Conservation (phyloP, 1,140 invertebrate species). For the Drosophila micromelanica region DNA sequence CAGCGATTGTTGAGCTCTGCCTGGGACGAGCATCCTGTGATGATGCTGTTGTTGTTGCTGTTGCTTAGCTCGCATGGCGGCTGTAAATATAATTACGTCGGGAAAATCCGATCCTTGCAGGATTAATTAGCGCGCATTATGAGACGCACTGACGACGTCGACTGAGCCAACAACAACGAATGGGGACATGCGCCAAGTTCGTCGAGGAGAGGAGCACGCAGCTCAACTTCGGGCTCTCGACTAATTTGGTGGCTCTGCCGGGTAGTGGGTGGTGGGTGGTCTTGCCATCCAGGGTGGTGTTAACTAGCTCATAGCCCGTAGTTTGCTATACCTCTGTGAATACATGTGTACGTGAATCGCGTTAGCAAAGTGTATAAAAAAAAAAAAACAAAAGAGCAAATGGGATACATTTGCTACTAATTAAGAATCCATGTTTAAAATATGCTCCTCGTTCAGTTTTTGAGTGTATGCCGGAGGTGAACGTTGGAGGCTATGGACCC, state of each 20-base stretch:
- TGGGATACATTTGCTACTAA: slow-evolving; percentile 80
- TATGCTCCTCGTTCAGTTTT: slow-evolving; percentile 59
- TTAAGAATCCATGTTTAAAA: slow-evolving; percentile 84
- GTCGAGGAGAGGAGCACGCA: slow-evolving; percentile 44
- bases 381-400: slow-evolving; percentile 50
- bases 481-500: slow-evolving; percentile 11
- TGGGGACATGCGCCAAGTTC: slow-evolving; percentile 14
- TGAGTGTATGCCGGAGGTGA: slow-evolving; percentile 30
- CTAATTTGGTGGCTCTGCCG: slow-evolving; percentile 42
- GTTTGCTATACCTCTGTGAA: slow-evolving; percentile 34
- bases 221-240: slow-evolving; percentile 37
- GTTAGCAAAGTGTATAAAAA: slow-evolving; percentile 53
- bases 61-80: slow-evolving; percentile 67
- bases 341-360: slow-evolving; percentile 55
- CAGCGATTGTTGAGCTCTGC: slow-evolving; percentile 28
- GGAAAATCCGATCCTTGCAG: slow-evolving; percentile 83
- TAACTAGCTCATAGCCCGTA: slow-evolving; percentile 60
- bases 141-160: slow-evolving; percentile 53
- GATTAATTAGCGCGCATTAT: slow-evolving; percentile 84
- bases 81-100: slow-evolving; percentile 83
- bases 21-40: slow-evolving; percentile 52
- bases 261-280: not conserved
- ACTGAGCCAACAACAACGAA: slow-evolving; percentile 4
- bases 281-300: slow-evolving; percentile 44
- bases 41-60: slow-evolving; percentile 35